phyloP scores from a whole-genome alignment of 2,113 vertebrate genomes.

The Calonectris borealis region DNA sequence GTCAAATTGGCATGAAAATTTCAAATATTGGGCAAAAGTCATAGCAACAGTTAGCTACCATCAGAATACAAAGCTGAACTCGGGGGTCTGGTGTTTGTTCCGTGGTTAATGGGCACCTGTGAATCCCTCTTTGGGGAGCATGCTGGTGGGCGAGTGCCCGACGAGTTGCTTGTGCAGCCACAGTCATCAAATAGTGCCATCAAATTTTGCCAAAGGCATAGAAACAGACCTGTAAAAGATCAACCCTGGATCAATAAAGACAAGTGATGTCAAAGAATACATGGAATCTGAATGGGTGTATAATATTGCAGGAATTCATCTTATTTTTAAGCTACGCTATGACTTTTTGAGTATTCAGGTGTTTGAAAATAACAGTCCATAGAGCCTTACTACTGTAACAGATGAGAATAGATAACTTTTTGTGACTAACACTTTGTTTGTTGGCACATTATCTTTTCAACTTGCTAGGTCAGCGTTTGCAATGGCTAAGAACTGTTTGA shows the following conservation, averaged over 20 bases:
- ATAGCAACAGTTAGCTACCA: not conserved
- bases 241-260: fast-evolving
- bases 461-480: not conserved
- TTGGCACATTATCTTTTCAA: not conserved
- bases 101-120: not conserved
- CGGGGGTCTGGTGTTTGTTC: fast-evolving
- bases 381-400: not conserved
- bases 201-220: not conserved
- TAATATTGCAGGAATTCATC: not conserved
- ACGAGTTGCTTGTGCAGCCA: not conserved
- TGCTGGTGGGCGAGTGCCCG: not conserved
- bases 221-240: not conserved
- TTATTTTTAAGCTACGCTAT: not conserved
- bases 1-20: not conserved
- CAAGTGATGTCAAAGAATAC: not conserved
- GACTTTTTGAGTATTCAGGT: not conserved
- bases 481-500: not conserved
- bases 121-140: not conserved
- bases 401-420: not conserved
- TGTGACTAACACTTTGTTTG: not conserved
- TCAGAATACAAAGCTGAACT: not conserved
- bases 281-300: not conserved
- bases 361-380: not conserved
- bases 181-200: not conserved
- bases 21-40: not conserved